Evolutionary conservation across 2,888 invertebrate species (phyloP).

Genomic region (Theretra japonica): DNA sequence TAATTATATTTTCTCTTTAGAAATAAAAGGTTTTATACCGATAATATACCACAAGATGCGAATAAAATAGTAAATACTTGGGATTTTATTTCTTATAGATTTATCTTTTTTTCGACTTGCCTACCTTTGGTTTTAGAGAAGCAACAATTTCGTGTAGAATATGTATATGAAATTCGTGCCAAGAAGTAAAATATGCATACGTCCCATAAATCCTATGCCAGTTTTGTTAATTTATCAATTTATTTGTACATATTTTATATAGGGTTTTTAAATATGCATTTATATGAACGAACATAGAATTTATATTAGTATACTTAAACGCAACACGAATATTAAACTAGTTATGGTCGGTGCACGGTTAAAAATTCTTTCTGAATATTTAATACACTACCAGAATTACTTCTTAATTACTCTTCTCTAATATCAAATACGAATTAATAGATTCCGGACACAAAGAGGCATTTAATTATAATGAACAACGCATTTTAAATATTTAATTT

Average conservation of each 20-base stretch:
- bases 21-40: background rate
- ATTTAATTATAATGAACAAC: no score
- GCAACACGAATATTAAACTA: background rate
- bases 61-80: background rate
- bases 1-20: no score
- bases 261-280: slow-evolving; percentile 60
- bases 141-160: slow-evolving; percentile 9
- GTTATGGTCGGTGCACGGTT: background rate
- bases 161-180: slow-evolving; percentile 63
- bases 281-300: slow-evolving; percentile 45
- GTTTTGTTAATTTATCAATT: slow-evolving; percentile 41
- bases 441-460: no score
- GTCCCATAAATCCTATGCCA: slow-evolving; percentile 58
- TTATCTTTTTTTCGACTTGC: background rate
- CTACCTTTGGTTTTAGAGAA: background rate
- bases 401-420: no score
- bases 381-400: no score
- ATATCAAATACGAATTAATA: no score
- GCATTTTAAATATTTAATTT: no score
- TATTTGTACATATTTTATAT: slow-evolving; percentile 69
- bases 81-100: background rate
- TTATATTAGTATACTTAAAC: slow-evolving; percentile 20
- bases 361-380: background rate
- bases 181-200: slow-evolving; percentile 50
- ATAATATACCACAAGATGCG: background rate